phyloP scores from a whole-genome alignment of 2,888 invertebrate genomes.

The Teleogryllus oceanicus region DNA sequence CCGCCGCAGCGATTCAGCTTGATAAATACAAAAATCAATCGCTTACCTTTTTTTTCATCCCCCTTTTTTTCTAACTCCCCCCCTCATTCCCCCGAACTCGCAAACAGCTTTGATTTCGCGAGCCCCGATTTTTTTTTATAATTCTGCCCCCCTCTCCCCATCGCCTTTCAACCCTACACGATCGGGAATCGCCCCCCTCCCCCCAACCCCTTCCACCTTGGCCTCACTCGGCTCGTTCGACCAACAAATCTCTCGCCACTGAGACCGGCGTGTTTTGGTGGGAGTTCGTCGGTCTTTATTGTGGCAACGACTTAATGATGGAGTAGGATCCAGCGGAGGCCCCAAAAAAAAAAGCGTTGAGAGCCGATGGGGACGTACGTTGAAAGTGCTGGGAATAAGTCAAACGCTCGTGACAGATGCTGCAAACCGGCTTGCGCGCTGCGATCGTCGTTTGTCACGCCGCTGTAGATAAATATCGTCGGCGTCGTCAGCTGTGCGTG shows the following conservation, averaged over 20 bases:
- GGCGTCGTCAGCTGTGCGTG: no score
- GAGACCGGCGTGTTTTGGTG: not conserved
- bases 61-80: not conserved
- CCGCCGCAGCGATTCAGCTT: not conserved
- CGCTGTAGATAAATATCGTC: not conserved
- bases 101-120: constrained; percentile 18
- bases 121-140: not conserved
- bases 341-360: not conserved
- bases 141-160: not conserved
- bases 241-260: not conserved
- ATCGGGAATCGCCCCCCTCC: not conserved
- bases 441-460: not conserved
- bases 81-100: not conserved
- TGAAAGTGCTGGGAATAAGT: not conserved
- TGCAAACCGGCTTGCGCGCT: not conserved
- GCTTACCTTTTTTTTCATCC: not conserved
- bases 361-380: not conserved
- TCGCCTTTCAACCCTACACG: not conserved
- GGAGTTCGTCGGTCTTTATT: not conserved
- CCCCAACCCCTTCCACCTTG: no score
- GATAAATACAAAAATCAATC: constrained; percentile 10
- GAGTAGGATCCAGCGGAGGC: not conserved
- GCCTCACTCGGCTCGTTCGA: not conserved
- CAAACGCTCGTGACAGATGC: not conserved
- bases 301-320: constrained; percentile 18